These are phyloP conservation scores for Rhynchomys soricoides DNA, from an alignment of 2,113 vertebrate species.

Conservation along the genomic window DNA sequence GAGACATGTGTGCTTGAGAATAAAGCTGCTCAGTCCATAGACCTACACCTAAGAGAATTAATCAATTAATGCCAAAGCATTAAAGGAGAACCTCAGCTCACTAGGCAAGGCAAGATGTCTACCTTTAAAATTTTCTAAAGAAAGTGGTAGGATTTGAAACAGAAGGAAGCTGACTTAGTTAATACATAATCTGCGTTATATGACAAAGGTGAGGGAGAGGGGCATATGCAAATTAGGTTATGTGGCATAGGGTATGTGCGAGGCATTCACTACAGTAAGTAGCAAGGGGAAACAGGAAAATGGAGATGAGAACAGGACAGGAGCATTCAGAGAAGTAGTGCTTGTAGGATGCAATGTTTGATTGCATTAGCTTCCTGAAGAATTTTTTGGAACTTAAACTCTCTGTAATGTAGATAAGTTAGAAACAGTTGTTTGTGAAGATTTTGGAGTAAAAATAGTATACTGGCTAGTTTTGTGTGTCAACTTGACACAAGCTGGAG, in stretches of 20 bases:
- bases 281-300: neutral
- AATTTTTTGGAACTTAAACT: neutral
- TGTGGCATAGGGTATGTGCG: neutral
- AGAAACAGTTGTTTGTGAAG: neutral
- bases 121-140: neutral
- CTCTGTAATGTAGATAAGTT: neutral
- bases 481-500: too few species aligned
- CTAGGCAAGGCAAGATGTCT: neutral
- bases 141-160: neutral
- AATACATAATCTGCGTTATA: neutral
- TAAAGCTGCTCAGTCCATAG: neutral
- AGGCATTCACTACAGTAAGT: too few species aligned
- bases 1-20: neutral
- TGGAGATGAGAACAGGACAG: neutral
- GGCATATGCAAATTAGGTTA: neutral
- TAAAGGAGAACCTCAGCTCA: neutral
- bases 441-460: neutral
- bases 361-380: neutral
- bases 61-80: neutral
- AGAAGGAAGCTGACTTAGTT: neutral
- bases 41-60: neutral
- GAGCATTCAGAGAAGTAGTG: neutral
- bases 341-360: neutral
- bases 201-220: neutral
- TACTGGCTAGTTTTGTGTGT: too few species aligned